Percentiles rank a stretch among this genome's conserved stretches.
phyloP scores from a whole-genome alignment of 2,888 invertebrate species.

The Limnephilus marmoratus region DNA sequence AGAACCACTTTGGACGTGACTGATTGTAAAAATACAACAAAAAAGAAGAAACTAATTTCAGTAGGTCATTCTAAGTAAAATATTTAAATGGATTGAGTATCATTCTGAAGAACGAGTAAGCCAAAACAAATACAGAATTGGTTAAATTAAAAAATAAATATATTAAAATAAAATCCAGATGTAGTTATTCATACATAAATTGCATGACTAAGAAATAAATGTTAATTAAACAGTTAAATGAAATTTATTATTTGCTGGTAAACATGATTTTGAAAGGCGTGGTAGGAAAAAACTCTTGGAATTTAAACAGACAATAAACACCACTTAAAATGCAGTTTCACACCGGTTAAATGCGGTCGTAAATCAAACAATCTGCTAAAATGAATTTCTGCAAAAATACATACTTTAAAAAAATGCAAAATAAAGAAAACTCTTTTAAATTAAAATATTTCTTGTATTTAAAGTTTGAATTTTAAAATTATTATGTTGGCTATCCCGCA shows the following conservation, averaged over 20 bases:
- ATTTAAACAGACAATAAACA: not conserved
- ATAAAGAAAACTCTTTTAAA: not conserved
- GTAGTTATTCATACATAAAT: not conserved
- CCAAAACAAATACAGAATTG: not conserved
- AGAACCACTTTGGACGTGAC: not conserved
- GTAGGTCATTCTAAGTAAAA: not conserved
- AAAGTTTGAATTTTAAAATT: not conserved
- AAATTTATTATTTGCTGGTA: no score
- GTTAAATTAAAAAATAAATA: not conserved
- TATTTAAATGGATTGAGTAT: not conserved
- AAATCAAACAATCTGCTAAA: not conserved
- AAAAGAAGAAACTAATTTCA: not conserved
- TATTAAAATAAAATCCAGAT: not conserved
- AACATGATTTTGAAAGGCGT: not conserved
- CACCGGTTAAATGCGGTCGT: not conserved
- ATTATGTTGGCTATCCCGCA: not conserved
- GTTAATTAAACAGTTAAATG: not conserved
- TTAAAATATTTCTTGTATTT: no score
- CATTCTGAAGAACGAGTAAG: not conserved
- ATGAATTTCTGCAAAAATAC: not conserved
- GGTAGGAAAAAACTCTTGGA: not conserved
- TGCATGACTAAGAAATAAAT: not conserved
- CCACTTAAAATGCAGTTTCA: not conserved
- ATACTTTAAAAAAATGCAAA: not conserved
- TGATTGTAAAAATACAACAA: not conserved